These are phyloP conservation scores for Drosophila melanocephala DNA, from an alignment of 2,888 invertebrate genomes.

Conservation along the genomic window DNA sequence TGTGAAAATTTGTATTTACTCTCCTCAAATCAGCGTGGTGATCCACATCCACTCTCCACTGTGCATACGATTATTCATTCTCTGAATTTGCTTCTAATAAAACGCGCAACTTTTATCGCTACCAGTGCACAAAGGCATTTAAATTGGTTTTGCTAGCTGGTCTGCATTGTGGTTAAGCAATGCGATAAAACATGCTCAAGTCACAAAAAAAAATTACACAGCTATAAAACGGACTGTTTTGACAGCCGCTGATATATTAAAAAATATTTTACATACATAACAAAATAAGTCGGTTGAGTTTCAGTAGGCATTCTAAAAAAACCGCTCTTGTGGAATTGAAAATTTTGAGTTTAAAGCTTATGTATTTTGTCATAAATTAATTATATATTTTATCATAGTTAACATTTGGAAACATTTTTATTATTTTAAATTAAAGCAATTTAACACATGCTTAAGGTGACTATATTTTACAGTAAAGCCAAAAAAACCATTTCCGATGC, in stretches of 20 bases:
- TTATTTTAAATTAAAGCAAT: background rate
- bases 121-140: constrained; percentile 28
- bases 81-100: constrained; percentile 54
- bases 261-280: constrained; percentile 1
- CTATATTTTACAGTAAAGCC: background rate
- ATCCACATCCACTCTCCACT: background rate
- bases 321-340: background rate
- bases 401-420: background rate
- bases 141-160: constrained; percentile 19
- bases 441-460: background rate
- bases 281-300: background rate
- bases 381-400: background rate
- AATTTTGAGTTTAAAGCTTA: background rate
- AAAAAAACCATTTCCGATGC: background rate
- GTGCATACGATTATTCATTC: constrained; percentile 39
- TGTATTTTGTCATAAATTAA: background rate
- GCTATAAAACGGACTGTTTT: constrained; percentile 54
- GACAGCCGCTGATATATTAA: constrained; percentile 12
- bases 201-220: constrained; percentile 39
- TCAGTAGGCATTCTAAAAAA: background rate
- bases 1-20: constrained; percentile 20
- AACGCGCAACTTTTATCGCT: constrained; percentile 45
- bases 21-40: background rate
- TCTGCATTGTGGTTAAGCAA: constrained; percentile 23
- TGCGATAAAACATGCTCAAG: constrained; percentile 21